phyloP scores from a whole-genome alignment of 1,140 invertebrate genomes.

The Plutomurus gul region DNA sequence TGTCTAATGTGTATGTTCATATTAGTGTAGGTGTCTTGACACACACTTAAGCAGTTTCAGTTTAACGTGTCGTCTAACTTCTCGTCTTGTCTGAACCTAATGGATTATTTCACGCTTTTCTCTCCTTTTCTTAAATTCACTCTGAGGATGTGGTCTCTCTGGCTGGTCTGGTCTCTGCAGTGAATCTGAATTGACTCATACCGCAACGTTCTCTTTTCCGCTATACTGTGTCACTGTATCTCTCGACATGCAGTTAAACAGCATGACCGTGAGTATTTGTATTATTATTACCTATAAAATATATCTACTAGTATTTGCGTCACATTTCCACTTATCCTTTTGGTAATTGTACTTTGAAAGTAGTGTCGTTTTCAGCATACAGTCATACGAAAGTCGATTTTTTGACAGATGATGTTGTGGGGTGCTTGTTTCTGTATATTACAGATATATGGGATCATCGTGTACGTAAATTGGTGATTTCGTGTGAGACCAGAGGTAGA shows the following conservation, averaged over 20 bases:
- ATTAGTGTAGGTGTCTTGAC: no score
- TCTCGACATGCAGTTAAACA: background rate
- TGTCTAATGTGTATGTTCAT: no score
- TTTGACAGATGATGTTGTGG: no score
- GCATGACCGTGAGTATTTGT: conserved; percentile 2
- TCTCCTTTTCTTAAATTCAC: background rate
- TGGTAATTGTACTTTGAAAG: no score
- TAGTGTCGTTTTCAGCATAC: no score
- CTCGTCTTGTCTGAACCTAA: background rate
- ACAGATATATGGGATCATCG: no score
- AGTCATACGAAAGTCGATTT: no score
- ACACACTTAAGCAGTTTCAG: no score
- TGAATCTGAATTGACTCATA: background rate
- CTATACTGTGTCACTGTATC: background rate
- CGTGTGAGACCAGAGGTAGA: no score
- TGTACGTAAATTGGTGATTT: no score
- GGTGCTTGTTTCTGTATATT: no score
- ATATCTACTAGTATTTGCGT: background rate
- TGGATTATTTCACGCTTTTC: conserved; percentile 24
- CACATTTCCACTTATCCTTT: background rate
- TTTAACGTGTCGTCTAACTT: background rate
- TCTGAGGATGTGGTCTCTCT: conserved; percentile 9
- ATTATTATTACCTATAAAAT: background rate
- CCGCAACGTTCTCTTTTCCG: background rate
- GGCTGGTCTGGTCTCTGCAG: no score